A percentile compares a stretch with the other conserved stretches of the same genome.
Evolutionary conservation across 2,888 invertebrate genomes (phyloP).

Genomic region (Ophion slaviceki): DNA sequence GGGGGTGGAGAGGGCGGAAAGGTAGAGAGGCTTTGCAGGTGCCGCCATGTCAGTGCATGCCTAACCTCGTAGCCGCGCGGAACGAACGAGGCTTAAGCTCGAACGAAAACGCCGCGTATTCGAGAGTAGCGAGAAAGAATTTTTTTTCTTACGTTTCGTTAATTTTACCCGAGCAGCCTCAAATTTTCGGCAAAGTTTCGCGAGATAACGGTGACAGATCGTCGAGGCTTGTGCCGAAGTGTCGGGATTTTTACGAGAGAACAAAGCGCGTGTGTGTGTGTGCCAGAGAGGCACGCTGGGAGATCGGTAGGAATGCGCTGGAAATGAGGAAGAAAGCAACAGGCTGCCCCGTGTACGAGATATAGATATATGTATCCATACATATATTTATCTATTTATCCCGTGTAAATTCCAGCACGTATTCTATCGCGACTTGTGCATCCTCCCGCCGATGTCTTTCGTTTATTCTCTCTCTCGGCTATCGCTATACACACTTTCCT

Average conservation of each 20-base stretch:
- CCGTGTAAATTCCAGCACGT: constrained; percentile 37
- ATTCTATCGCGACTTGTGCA: constrained; percentile 6
- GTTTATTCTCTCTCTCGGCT: background rate
- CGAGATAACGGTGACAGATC: background rate
- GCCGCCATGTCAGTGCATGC: constrained; percentile 84
- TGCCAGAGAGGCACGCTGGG: constrained; percentile 41
- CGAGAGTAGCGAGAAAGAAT: background rate
- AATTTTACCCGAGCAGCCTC: constrained; percentile 31
- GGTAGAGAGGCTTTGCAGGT: constrained; percentile 80
- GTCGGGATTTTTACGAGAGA: constrained; percentile 43
- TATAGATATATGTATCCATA: constrained; percentile 37
- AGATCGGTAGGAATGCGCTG: constrained; percentile 62
- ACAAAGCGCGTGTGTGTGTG: constrained; percentile 54
- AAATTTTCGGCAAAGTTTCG: constrained; percentile 60
- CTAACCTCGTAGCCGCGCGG: constrained; percentile 82
- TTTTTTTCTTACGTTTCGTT: background rate
- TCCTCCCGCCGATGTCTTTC: constrained; percentile 2
- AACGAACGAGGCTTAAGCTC: constrained; percentile 71
- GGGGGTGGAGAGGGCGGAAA: constrained; percentile 70
- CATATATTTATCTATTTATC: constrained; percentile 44
- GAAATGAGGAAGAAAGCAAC: constrained; percentile 64
- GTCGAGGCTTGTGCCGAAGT: background rate
- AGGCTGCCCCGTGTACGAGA: constrained; percentile 35
- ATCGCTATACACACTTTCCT: background rate
- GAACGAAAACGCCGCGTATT: constrained; percentile 75